Evolutionary conservation across 2,888 invertebrate species (phyloP).

Genomic region (Choreutis nemorana): DNA sequence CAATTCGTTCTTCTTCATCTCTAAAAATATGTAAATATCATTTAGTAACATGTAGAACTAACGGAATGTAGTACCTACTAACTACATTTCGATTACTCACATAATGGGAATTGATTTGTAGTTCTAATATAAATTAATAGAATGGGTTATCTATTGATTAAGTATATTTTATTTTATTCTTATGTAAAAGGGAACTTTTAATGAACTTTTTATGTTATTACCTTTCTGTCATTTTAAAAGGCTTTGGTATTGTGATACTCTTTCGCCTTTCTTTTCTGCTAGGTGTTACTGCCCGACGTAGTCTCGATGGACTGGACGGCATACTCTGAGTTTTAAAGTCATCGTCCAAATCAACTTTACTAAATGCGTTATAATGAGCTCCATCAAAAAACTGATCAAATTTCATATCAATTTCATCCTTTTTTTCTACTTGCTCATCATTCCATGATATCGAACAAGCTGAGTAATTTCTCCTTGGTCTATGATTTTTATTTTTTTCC

Average conservation of each 20-base stretch:
- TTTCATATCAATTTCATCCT: slow-evolving; percentile 41
- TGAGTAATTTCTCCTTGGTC: slow-evolving; percentile 46
- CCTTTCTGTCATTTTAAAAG: slow-evolving; percentile 76
- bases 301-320: slow-evolving; percentile 64
- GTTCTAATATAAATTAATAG: too few relatives aligned
- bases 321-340: slow-evolving; percentile 63
- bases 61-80: too few relatives aligned
- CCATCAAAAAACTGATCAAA: slow-evolving; percentile 45
- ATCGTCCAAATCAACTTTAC: slow-evolving; percentile 19
- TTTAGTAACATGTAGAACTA: too few relatives aligned
- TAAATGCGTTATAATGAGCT: slow-evolving; percentile 19
- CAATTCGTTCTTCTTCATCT: slow-evolving; percentile 70
- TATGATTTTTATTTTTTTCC: slow-evolving; percentile 26
- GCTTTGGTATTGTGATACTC: slow-evolving; percentile 69
- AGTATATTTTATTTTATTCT: too few relatives aligned
- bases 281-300: slow-evolving; percentile 31
- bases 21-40: slow-evolving; percentile 41
- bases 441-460: slow-evolving; percentile 60
- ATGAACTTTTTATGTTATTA: too few relatives aligned
- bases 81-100: too few relatives aligned
- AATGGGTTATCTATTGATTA: too few relatives aligned
- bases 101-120: too few relatives aligned
- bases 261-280: slow-evolving; percentile 23
- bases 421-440: slow-evolving; percentile 36
- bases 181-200: too few relatives aligned